Evolutionary conservation across 1,140 invertebrate genomes (phyloP), one percentile per base, ranked within the genome.

Genomic region (Battus philenor): DNA sequence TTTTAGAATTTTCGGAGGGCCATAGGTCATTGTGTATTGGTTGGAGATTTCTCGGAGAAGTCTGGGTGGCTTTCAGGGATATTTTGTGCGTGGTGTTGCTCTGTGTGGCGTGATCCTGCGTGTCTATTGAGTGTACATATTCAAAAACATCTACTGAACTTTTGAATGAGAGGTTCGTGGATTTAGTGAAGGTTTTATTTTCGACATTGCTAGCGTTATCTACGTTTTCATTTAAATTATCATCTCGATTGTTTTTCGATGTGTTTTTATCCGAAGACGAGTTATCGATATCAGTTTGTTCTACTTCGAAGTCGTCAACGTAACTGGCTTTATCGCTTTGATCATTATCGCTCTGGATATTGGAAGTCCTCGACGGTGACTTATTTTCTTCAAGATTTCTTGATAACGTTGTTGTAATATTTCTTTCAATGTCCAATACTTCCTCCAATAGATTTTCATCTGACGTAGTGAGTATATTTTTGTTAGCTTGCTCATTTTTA

Each of bases 231-330:
- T 47, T 18, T 24, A 45, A 22, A 15, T 29, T 15, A 16, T 43
- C 36, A 12, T 32, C 18, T 15, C 31, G 38, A 45, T 33, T 38
- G 20, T 53, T 26, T n/a, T 33, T 38, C 30, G 32, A 12, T 36
- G 44, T 36, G 9, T 29, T 43, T 34, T 38, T n/a, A 3, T 32
- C 45, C 22, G 51, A 46, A 18, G 29, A 11, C 3, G 10, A 24
- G 24, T 24, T 9, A 1, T 34, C 31, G 13, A 52, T 51, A 27
- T 70, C 59, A n/a, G 67, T 64, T 46, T 71, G 80, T 20, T 76
- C 73, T 38, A 83, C 77, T 52, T 86, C 84, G 59, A 86, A 86
- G 57, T 86, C 84, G 54, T 86, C 82, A 36, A 45, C 71, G 50
- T 86, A 86, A 33, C 74, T 83, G 27, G 75, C 52, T 38, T 41